Conservation (phyloP, 2,113 vertebrate species). For the Phylloscopus whistleri region DNA sequence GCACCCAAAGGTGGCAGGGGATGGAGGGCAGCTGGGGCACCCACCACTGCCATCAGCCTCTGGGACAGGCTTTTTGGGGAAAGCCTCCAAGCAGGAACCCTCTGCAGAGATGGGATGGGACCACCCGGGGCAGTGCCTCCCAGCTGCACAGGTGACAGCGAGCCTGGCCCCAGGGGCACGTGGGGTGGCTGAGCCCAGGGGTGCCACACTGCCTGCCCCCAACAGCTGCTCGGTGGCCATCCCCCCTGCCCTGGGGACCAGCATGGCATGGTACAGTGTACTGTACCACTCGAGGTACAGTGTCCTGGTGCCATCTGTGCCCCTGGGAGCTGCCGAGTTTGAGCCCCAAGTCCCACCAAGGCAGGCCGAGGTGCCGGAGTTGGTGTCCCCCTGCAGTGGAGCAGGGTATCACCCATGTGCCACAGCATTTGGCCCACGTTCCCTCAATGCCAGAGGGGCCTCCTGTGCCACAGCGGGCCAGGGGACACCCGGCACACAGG, state of each 20-base stretch:
- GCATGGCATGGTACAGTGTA: background rate
- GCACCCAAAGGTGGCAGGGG: background rate
- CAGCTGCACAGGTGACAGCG: fast-evolving
- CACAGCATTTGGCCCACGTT: background rate
- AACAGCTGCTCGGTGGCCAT: fast-evolving
- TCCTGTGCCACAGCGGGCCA: background rate
- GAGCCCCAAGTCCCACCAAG: background rate
- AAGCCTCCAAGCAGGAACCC: background rate
- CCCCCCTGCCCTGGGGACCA: background rate
- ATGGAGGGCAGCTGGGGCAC: background rate
- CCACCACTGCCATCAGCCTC: background rate
- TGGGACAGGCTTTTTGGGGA: background rate
- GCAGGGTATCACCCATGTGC: fast-evolving
- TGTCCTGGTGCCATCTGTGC: fast-evolving
- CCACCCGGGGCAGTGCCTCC: background rate
- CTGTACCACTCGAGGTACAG: background rate
- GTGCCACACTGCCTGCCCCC: background rate
- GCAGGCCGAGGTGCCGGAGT: fast-evolving
- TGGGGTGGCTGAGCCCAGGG: background rate
- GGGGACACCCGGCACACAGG: fast-evolving
- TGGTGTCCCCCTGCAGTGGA: background rate
- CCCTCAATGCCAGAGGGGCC: background rate
- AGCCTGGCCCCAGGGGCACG: background rate
- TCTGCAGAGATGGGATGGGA: background rate
- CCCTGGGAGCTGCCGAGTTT: background rate